Evolutionary conservation across 2,113 vertebrate genomes (phyloP).

Genomic region (Pollachius pollachius): DNA sequence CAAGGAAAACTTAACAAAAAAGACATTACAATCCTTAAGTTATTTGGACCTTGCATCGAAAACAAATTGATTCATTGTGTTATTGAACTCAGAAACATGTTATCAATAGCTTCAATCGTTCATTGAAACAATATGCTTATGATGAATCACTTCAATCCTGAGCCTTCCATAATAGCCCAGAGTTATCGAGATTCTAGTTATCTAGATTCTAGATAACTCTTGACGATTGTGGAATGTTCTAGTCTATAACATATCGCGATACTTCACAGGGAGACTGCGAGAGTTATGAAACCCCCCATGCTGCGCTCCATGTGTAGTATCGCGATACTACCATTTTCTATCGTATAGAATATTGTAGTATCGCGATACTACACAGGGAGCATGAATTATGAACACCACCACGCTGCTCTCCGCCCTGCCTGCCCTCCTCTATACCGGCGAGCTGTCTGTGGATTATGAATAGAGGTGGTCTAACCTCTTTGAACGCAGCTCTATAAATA

Average conservation of each 20-base stretch:
- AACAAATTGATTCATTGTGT: too few relatives aligned
- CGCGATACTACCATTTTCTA: too few relatives aligned
- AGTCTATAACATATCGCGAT: conserved; percentile 74
- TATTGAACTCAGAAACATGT: too few relatives aligned
- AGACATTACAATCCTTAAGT: too few relatives aligned
- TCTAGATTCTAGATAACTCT: too few relatives aligned
- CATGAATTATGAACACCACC: conserved; percentile 29
- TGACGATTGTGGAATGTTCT: conserved; percentile 58
- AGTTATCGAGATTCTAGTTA: too few relatives aligned
- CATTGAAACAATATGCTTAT: too few relatives aligned
- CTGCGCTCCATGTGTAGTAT: conserved; percentile 5
- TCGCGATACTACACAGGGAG: conserved; percentile 54
- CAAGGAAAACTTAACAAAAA: too few relatives aligned
- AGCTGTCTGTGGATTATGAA: conserved; percentile 51
- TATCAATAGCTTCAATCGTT: too few relatives aligned
- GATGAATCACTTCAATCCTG: too few relatives aligned
- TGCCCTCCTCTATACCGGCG: conserved; percentile 45
- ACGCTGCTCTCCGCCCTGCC: conserved; percentile 30
- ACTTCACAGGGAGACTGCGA: not conserved
- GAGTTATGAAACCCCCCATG: conserved; percentile 36
- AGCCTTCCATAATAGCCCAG: too few relatives aligned
- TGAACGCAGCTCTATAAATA: not conserved
- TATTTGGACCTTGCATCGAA: too few relatives aligned
- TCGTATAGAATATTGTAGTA: conserved; percentile 17
- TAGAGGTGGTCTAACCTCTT: conserved; percentile 23